Percentiles rank a stretch among this genome's conserved stretches.
These are phyloP conservation scores for Spodoptera frugiperda DNA, from an alignment of 1,140 invertebrate species.

Conservation along the genomic window DNA sequence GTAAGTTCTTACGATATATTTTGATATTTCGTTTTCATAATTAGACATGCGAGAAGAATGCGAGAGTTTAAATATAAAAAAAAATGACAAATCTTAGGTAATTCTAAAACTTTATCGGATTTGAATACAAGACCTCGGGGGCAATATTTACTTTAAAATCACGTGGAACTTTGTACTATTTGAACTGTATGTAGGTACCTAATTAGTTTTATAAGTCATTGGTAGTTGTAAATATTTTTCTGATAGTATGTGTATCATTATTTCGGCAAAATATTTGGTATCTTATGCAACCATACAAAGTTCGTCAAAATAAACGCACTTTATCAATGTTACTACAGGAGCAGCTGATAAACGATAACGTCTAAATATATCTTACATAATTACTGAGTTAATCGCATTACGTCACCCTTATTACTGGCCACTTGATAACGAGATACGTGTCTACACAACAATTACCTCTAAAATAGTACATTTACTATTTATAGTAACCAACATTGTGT, in stretches of 20 bases:
- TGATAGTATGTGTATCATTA: neutral
- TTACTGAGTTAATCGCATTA: constrained; percentile 39
- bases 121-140: no score
- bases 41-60: no score
- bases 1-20: no score
- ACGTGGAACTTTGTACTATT: no score
- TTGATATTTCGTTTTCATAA: no score
- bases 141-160: no score
- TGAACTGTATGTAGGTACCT: no score
- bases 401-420: constrained; percentile 30
- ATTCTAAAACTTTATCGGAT: no score
- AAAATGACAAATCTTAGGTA: no score
- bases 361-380: constrained; percentile 32
- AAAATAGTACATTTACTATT: neutral
- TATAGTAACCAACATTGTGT: constrained; percentile 4
- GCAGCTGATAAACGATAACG: constrained; percentile 27
- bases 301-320: constrained; percentile 24
- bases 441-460: neutral
- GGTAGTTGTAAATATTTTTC: no score
- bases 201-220: no score
- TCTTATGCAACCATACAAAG: constrained; percentile 25
- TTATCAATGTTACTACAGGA: constrained; percentile 19
- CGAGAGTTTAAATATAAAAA: no score
- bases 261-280: constrained; percentile 11
- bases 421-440: constrained; percentile 9